Percentiles rank a stretch among this genome's conserved stretches.
These are phyloP conservation scores for Penaeus monodon DNA, from an alignment of 2,888 invertebrate genomes.

Conservation along the genomic window DNA sequence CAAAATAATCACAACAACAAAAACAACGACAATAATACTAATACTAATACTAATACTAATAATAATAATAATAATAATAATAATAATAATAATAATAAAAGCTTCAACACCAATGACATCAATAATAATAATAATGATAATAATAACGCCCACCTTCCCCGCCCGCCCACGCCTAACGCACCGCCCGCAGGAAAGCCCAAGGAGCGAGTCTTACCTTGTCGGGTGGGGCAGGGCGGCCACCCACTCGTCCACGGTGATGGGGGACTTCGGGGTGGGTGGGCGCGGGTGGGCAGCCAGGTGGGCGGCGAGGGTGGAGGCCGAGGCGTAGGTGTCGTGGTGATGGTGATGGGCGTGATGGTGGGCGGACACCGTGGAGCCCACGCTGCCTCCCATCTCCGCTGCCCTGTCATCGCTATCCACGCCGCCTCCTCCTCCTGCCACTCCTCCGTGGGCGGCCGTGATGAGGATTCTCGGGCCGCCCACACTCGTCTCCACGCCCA, in stretches of 20 bases:
- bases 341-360: not conserved
- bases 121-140: too few relatives aligned
- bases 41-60: too few relatives aligned
- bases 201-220: conserved; percentile 25
- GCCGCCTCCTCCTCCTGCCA: too few relatives aligned
- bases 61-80: too few relatives aligned
- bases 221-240: conserved; percentile 51
- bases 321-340: not conserved
- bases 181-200: not conserved
- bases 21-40: too few relatives aligned
- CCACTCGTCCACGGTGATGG: conserved; percentile 59
- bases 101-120: too few relatives aligned
- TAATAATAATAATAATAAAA: too few relatives aligned
- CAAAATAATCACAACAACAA: too few relatives aligned
- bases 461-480: conserved; percentile 38
- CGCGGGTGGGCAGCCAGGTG: conserved; percentile 38
- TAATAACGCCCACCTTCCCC: too few relatives aligned
- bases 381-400: not conserved
- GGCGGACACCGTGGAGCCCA: not conserved
- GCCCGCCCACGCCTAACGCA: too few relatives aligned
- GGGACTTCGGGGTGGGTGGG: conserved; percentile 53
- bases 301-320: conserved; percentile 25
- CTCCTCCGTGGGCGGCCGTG: conserved; percentile 18
- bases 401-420: not conserved
- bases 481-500: not conserved